phyloP scores from a whole-genome alignment of 2,113 vertebrate species.

The Thinocorus orbignyianus region DNA sequence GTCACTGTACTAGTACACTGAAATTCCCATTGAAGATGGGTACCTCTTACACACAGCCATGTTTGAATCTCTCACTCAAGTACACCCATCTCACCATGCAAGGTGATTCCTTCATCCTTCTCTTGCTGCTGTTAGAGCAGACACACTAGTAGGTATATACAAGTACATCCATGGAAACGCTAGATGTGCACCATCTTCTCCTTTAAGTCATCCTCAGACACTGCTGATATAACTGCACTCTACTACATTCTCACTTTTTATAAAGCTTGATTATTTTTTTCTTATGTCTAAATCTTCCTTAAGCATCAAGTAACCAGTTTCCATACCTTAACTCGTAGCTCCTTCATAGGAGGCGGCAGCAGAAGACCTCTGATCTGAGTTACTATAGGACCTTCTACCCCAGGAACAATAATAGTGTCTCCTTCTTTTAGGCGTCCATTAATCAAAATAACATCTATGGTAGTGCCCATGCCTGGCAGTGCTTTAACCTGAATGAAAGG shows the following conservation, averaged over 20 bases:
- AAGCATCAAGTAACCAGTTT: not conserved
- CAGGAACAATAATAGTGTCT: conserved; percentile 94
- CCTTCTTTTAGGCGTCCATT: conserved; percentile 91
- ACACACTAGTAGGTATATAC: rapidly evolving
- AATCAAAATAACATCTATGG: conserved; percentile 96
- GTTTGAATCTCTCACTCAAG: not conserved
- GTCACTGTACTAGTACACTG: not conserved
- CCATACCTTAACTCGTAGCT: conserved; percentile 92
- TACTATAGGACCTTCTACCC: conserved; percentile 96
- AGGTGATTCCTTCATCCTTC: not conserved
- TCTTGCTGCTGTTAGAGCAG: not conserved
- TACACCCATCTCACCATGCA: not conserved
- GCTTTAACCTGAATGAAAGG: conserved; percentile 87
- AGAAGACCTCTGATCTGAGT: conserved; percentile 96
- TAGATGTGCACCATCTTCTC: too few species aligned
- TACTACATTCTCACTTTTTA: not conserved
- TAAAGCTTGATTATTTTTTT: not conserved
- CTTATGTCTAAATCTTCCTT: not conserved
- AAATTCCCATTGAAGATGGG: not conserved
- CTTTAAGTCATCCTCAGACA: not conserved
- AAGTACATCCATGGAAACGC: not conserved
- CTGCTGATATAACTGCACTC: not conserved
- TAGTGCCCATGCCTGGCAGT: conserved; percentile 97
- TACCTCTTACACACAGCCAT: not conserved
- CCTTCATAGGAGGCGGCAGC: conserved; percentile 94